Conservation (phyloP, 2,113 vertebrate species). For the Hypocryptadius cinnamomeus region DNA sequence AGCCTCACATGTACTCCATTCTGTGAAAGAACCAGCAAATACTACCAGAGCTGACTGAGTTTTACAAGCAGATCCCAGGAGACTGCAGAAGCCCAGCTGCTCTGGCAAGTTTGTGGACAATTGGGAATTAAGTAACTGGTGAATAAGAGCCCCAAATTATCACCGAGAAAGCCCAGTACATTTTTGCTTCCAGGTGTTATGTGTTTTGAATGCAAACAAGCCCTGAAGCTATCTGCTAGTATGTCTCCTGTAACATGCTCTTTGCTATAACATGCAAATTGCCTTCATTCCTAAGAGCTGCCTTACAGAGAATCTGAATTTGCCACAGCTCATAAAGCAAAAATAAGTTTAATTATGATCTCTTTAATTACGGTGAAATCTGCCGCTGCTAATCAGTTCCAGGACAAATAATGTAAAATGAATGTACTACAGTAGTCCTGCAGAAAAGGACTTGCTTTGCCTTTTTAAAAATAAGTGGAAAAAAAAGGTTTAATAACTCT, state of each 20-base stretch:
- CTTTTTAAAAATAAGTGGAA: not conserved
- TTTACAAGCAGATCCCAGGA: not conserved
- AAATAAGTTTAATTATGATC: conserved; percentile 46
- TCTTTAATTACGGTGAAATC: conserved; percentile 11
- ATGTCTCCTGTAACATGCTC: not conserved
- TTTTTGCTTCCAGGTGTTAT: conserved; percentile 17
- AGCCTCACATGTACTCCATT: not conserved
- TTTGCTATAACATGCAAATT: conserved; percentile 1
- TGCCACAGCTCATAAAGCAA: conserved; percentile 20
- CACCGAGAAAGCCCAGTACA: not conserved
- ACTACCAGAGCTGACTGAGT: accelerated
- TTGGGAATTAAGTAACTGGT: not conserved
- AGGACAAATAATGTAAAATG: conserved; percentile 14
- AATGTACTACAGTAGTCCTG: not conserved
- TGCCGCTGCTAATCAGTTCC: not conserved
- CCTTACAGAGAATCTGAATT: conserved; percentile 11
- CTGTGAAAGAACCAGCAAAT: not conserved
- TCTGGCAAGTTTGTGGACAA: not conserved
- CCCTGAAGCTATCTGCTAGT: not conserved
- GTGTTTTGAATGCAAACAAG: conserved; percentile 8
- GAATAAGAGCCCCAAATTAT: not conserved
- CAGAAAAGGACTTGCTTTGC: not conserved
- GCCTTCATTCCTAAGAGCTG: not conserved
- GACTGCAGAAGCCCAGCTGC: not conserved
- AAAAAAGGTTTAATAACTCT: not conserved